These are phyloP conservation scores for Cacatua alba DNA, from an alignment of 2,113 vertebrate species.

Conservation along the genomic window DNA sequence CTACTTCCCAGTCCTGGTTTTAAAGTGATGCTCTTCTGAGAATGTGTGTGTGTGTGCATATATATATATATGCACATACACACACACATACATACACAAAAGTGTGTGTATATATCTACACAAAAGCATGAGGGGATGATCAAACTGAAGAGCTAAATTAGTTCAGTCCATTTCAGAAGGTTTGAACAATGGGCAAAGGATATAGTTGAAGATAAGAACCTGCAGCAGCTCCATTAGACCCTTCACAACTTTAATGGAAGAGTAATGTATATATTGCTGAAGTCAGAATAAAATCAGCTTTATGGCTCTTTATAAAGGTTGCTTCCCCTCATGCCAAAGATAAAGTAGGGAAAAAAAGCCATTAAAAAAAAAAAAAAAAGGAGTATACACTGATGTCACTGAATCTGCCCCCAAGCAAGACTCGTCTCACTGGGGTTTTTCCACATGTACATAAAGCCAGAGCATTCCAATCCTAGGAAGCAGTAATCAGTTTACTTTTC, in stretches of 20 bases:
- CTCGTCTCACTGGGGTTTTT: neutral
- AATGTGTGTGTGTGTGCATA: neutral
- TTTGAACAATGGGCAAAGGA: neutral
- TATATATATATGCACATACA: too few relatives aligned
- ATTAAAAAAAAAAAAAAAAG: neutral
- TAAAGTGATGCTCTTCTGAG: neutral
- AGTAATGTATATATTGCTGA: neutral
- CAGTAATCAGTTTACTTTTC: neutral
- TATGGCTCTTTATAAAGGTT: neutral
- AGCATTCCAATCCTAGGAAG: neutral
- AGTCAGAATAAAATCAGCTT: neutral
- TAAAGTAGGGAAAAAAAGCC: neutral
- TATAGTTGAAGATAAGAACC: neutral
- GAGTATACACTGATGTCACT: neutral
- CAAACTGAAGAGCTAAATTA: neutral
- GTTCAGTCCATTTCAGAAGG: neutral
- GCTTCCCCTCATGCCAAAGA: neutral
- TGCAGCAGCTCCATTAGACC: neutral
- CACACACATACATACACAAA: fast-evolving
- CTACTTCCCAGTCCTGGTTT: neutral
- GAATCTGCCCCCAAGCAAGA: neutral
- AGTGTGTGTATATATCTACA: neutral
- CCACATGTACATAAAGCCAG: neutral
- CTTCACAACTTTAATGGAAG: neutral
- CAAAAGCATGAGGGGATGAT: neutral